phyloP scores from a whole-genome alignment of 2,113 vertebrate species.

The Nesoenas mayeri region DNA sequence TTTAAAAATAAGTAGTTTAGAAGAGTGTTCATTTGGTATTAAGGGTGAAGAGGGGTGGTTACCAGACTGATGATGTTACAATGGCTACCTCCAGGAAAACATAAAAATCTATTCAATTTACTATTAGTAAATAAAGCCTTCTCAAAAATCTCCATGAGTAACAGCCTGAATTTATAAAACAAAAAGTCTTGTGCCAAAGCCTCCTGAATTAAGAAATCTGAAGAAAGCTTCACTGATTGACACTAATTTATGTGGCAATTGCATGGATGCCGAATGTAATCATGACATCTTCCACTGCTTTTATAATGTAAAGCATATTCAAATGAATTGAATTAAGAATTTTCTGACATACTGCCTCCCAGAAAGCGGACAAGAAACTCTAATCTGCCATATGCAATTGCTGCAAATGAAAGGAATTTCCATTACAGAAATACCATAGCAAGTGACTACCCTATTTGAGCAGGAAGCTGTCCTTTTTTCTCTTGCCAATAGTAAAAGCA shows the following conservation, averaged over 20 bases:
- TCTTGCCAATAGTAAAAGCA: neutral
- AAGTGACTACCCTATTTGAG: neutral
- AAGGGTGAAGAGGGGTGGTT: fast-evolving
- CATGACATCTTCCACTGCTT: neutral
- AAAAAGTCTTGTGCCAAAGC: neutral
- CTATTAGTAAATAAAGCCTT: neutral
- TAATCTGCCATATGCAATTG: neutral
- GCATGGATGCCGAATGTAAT: neutral
- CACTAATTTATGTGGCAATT: neutral
- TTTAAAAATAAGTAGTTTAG: neutral
- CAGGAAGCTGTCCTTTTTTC: neutral
- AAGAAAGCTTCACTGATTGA: neutral
- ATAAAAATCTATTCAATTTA: neutral
- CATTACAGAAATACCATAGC: neutral
- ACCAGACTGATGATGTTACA: neutral
- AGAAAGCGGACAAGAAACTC: neutral
- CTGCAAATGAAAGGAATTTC: neutral
- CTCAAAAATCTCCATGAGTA: neutral
- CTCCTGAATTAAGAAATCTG: neutral
- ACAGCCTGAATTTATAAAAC: neutral
- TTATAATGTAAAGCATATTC: neutral
- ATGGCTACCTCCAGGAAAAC: fast-evolving
- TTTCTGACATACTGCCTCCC: neutral
- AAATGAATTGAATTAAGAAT: neutral
- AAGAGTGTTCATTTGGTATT: neutral